Conservation (phyloP, 2,113 vertebrate genomes). For the Regulus satrapa region DNA sequence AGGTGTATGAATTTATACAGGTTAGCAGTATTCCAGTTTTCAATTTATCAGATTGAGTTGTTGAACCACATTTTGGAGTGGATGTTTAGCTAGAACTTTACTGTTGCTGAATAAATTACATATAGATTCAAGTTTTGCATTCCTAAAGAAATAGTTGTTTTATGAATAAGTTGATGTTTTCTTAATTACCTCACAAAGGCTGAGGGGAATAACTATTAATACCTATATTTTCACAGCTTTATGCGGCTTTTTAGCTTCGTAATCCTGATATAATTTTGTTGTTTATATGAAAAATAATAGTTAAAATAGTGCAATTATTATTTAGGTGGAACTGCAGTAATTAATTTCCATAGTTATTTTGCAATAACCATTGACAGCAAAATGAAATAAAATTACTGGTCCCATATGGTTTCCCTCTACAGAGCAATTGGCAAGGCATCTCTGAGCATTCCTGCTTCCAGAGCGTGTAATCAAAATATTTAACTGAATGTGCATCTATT, state of each 20-base stretch:
- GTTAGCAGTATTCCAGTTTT: neutral
- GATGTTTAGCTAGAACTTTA: neutral
- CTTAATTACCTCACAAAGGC: neutral
- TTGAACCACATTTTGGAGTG: neutral
- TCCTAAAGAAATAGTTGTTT: neutral
- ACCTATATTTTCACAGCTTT: neutral
- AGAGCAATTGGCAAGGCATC: neutral
- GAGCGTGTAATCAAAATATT: neutral
- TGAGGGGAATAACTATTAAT: neutral
- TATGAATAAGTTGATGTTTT: neutral
- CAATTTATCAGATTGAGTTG: neutral
- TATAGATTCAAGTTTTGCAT: neutral
- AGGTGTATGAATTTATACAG: neutral
- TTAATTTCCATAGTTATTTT: neutral
- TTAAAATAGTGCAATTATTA: neutral
- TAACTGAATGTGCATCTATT: neutral
- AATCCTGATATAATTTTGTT: neutral
- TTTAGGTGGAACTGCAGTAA: neutral
- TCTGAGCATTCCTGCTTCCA: neutral
- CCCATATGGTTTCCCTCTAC: neutral
- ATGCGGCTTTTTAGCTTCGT: neutral
- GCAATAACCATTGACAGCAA: neutral
- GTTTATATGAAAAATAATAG: neutral
- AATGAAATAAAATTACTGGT: neutral
- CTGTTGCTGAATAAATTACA: neutral